These are phyloP conservation scores for Osmerus mordax DNA, from an alignment of 2,113 vertebrate species.

Conservation along the genomic window DNA sequence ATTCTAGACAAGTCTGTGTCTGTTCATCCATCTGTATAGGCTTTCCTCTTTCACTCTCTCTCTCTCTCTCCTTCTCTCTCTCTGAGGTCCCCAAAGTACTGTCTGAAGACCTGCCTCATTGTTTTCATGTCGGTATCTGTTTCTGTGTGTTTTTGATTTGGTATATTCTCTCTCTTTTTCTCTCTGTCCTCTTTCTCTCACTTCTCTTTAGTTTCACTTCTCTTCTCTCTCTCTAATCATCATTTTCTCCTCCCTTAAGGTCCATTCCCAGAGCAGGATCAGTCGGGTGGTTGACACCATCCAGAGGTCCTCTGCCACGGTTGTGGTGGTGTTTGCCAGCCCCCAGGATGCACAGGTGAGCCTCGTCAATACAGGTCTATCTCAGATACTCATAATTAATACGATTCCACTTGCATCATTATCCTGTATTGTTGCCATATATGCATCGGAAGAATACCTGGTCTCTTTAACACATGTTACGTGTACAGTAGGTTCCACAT, in stretches of 20 bases:
- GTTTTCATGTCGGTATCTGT: background rate
- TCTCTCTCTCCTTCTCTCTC: background rate
- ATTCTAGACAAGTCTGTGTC: background rate
- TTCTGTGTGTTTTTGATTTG: no score
- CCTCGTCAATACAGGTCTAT: background rate
- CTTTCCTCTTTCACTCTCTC: background rate
- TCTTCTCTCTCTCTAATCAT: background rate
- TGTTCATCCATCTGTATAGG: background rate
- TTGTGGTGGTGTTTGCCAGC: slow-evolving; percentile 56
- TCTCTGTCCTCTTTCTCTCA: background rate
- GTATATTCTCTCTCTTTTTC: background rate
- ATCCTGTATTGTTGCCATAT: no score
- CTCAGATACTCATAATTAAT: background rate
- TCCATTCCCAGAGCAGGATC: slow-evolving; percentile 31
- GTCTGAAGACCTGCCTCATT: background rate
- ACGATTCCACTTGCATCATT: background rate
- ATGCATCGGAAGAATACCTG: no score
- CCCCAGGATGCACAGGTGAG: slow-evolving; percentile 28
- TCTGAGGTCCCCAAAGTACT: no score
- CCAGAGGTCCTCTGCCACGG: slow-evolving; percentile 45
- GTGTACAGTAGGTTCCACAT: background rate
- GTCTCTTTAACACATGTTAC: background rate
- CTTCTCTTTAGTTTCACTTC: background rate
- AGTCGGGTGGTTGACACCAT: slow-evolving; percentile 49
- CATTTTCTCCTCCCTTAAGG: slow-evolving; percentile 3